A percentile compares a stretch with the other conserved stretches of the same genome.
These are phyloP conservation scores for Onychomys torridus DNA, from an alignment of 2,797 vertebrate species.

Conservation along the genomic window DNA sequence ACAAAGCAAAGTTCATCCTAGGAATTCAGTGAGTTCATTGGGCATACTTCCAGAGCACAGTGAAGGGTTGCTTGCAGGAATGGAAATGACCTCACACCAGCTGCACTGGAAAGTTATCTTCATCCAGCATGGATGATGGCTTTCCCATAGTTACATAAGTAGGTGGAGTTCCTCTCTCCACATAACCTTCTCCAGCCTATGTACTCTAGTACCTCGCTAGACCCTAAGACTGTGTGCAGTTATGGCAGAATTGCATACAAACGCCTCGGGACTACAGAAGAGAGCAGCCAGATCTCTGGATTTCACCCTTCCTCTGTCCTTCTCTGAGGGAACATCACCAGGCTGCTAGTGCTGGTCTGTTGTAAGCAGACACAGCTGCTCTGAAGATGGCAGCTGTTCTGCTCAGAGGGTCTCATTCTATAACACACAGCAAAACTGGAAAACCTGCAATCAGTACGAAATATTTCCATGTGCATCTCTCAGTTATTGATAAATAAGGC, in stretches of 20 bases:
- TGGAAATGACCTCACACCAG: neutral
- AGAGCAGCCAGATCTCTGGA: neutral
- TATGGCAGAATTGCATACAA: neutral
- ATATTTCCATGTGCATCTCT: slow-evolving; percentile 40
- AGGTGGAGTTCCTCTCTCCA: neutral
- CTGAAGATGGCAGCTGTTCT: neutral
- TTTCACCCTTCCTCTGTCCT: neutral
- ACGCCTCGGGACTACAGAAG: neutral
- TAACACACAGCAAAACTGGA: slow-evolving; percentile 36
- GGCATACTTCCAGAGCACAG: neutral
- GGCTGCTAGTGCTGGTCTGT: neutral
- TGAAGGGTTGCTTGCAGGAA: neutral
- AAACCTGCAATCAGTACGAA: neutral
- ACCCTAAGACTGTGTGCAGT: neutral
- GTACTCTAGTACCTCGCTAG: neutral
- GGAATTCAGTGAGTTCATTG: neutral
- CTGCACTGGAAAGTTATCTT: neutral
- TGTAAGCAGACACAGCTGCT: neutral
- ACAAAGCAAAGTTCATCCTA: neutral
- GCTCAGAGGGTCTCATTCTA: neutral
- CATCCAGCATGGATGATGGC: neutral
- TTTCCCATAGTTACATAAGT: neutral
- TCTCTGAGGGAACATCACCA: neutral
- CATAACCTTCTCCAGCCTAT: neutral
- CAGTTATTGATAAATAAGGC: slow-evolving; percentile 41